phyloP scores from a whole-genome alignment of 2,113 vertebrate genomes.

The Sceloporus tristichus region DNA sequence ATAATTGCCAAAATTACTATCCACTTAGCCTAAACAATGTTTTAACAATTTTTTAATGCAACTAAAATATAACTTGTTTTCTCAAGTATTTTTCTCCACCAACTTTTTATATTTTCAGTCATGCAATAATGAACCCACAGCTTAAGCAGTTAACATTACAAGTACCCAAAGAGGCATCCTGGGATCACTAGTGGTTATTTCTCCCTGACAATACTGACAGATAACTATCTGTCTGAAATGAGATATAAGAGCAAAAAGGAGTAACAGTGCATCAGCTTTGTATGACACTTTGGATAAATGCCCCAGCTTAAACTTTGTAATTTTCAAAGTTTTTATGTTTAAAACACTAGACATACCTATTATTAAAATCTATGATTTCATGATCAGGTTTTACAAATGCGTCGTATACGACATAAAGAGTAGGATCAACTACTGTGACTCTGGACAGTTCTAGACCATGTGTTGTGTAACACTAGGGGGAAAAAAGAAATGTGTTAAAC shows the following conservation, averaged over 20 bases:
- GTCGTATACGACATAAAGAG: constrained; percentile 82
- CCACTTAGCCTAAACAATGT: not conserved
- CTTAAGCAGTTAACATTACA: no score
- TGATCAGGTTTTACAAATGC: constrained; percentile 82
- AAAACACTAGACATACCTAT: constrained; percentile 72
- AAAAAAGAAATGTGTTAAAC: not conserved
- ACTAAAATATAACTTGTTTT: not conserved
- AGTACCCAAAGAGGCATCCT: not conserved
- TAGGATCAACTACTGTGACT: constrained; percentile 81
- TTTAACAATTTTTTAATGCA: not conserved
- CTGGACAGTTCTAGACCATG: constrained; percentile 81
- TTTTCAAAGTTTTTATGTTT: not conserved
- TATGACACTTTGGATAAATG: no score
- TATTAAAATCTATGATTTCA: constrained; percentile 84
- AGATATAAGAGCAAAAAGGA: not conserved
- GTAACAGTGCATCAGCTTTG: not conserved
- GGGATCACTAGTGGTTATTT: not conserved
- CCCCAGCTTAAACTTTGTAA: no score
- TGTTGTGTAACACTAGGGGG: constrained; percentile 81
- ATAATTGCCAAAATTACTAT: not conserved
- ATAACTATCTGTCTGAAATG: not conserved
- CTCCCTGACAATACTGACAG: not conserved
- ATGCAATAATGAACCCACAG: not conserved
- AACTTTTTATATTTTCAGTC: not conserved
- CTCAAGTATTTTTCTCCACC: not conserved